Conservation (phyloP, 1,140 invertebrate species). For the Plectus sambesii region DNA sequence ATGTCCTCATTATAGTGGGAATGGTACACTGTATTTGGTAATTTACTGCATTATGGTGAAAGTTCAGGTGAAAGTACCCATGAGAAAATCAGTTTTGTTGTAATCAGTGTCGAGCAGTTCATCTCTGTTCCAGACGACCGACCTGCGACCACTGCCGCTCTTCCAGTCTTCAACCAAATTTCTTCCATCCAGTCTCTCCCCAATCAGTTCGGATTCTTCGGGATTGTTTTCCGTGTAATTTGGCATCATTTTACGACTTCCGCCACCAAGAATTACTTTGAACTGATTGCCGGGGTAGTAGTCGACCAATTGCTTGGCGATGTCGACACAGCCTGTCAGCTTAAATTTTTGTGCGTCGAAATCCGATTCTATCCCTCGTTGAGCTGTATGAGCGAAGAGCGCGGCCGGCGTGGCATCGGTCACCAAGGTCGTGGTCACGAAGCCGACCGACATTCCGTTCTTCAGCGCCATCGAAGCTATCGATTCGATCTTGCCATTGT, state of each 20-base stretch:
- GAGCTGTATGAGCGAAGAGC: conserved; percentile 64
- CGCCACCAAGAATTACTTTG: conserved; percentile 54
- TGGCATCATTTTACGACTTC: neutral
- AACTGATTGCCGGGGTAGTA: conserved; percentile 61
- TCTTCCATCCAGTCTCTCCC: conserved; percentile 15
- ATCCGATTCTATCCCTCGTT: conserved; percentile 48
- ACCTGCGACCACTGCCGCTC: neutral
- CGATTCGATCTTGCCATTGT: conserved; percentile 8
- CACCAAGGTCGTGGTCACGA: conserved; percentile 77
- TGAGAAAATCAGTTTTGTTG: too few relatives aligned
- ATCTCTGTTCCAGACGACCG: too few relatives aligned
- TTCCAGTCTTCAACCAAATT: conserved; percentile 16
- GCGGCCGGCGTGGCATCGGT: conserved; percentile 81
- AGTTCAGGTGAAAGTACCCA: too few relatives aligned
- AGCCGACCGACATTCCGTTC: conserved; percentile 64
- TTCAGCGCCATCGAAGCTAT: conserved; percentile 10
- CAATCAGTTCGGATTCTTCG: conserved; percentile 9
- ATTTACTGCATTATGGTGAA: too few relatives aligned
- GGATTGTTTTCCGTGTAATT: neutral
- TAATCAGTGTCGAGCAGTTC: too few relatives aligned
- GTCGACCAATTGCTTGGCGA: conserved; percentile 63
- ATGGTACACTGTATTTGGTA: too few relatives aligned
- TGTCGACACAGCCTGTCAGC: conserved; percentile 55
- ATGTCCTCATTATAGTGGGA: too few relatives aligned
- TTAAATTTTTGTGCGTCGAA: conserved; percentile 23